phyloP scores from a whole-genome alignment of 2,113 vertebrate species.

The Kryptolebias marmoratus region DNA sequence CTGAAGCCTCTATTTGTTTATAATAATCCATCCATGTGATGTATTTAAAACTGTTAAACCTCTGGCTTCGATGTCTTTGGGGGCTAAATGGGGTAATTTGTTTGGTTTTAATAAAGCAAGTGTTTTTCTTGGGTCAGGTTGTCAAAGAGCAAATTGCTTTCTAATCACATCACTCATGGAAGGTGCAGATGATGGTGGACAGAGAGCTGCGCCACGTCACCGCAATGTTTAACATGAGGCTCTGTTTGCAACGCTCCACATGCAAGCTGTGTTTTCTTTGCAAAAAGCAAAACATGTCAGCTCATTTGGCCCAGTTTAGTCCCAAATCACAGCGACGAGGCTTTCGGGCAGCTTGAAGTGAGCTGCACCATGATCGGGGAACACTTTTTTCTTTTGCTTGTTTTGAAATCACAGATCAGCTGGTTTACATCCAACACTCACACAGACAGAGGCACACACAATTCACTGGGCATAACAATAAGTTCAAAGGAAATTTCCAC shows the following conservation, averaged over 20 bases:
- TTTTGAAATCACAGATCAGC: conserved; percentile 16
- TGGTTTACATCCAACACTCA: conserved; percentile 49
- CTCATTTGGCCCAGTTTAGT: conserved; percentile 70
- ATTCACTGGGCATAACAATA: conserved; percentile 17
- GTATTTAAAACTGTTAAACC: conserved; percentile 26
- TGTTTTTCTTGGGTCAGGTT: conserved; percentile 78
- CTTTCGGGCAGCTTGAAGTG: conserved; percentile 11
- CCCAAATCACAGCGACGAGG: conserved; percentile 54
- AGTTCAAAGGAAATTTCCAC: conserved; percentile 27
- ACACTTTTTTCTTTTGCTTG: background rate
- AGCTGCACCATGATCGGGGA: conserved; percentile 19
- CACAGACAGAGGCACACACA: conserved; percentile 18
- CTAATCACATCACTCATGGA: conserved; percentile 75
- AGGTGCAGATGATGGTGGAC: conserved; percentile 62
- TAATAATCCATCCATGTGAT: conserved; percentile 61
- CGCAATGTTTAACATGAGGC: conserved; percentile 18
- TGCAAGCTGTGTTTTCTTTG: conserved; percentile 70
- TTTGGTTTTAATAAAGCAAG: conserved; percentile 80
- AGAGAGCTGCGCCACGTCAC: conserved; percentile 33
- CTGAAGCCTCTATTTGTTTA: conserved; percentile 47
- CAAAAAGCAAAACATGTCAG: conserved; percentile 73
- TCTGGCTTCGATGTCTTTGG: conserved; percentile 30
- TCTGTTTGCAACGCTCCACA: conserved; percentile 5
- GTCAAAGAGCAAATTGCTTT: conserved; percentile 76
- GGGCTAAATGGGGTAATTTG: conserved; percentile 72